phyloP scores from a whole-genome alignment of 2,888 invertebrate species.

The Agriopis leucophaearia region DNA sequence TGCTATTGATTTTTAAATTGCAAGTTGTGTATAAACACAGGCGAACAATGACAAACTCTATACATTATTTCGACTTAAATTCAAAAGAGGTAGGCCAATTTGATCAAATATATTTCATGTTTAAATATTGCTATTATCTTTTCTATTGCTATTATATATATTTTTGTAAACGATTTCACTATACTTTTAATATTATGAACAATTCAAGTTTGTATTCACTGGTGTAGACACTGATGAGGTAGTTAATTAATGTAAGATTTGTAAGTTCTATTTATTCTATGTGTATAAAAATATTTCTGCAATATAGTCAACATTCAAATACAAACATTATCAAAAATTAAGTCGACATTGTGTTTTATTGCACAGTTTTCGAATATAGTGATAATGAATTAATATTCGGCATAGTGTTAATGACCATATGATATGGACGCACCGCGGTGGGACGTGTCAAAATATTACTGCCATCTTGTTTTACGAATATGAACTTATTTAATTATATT shows the following conservation, averaged over 20 bases:
- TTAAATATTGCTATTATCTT: conserved; percentile 46
- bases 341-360: conserved; percentile 79
- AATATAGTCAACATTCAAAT: conserved; percentile 85
- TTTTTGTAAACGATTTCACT: conserved; percentile 32
- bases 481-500: conserved; percentile 8
- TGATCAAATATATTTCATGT: conserved; percentile 55
- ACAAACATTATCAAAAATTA: conserved; percentile 84
- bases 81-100: conserved; percentile 68
- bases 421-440: conserved; percentile 55
- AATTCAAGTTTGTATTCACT: conserved; percentile 33
- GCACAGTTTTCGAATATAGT: conserved; percentile 64
- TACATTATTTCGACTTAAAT: conserved; percentile 44
- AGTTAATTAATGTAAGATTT: conserved; percentile 72
- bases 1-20: conserved; percentile 37
- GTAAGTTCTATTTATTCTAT: conserved; percentile 66
- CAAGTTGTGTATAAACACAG: conserved; percentile 44
- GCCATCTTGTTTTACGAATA: conserved; percentile 6
- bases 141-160: conserved; percentile 42
- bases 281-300: conserved; percentile 86
- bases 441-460: conserved; percentile 41
- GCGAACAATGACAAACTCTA: conserved; percentile 35
- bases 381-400: conserved; percentile 55
- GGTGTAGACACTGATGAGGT: conserved; percentile 76
- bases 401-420: conserved; percentile 56
- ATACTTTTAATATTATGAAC: conserved; percentile 29